A percentile compares a stretch with the other conserved stretches of the same genome.
These are phyloP conservation scores for Mugil cephalus DNA, from an alignment of 2,113 vertebrate species.

Conservation along the genomic window DNA sequence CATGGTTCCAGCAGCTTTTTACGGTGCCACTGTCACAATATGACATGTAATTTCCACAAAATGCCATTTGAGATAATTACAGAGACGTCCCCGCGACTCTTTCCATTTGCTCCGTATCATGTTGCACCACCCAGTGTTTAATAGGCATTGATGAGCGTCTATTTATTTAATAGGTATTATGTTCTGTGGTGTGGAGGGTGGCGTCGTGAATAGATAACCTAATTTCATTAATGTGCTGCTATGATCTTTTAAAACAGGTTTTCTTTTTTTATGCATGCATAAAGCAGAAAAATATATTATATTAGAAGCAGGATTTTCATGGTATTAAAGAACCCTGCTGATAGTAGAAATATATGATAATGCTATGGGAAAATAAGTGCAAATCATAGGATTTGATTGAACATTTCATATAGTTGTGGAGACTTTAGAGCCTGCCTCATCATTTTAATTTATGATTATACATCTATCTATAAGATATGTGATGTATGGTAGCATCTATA, in stretches of 20 bases:
- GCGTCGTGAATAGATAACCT: slow-evolving; percentile 1
- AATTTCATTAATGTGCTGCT: neutral
- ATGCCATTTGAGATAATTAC: slow-evolving; percentile 47
- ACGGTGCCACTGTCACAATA: slow-evolving; percentile 35
- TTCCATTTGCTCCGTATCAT: slow-evolving; percentile 27
- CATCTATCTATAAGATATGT: no score
- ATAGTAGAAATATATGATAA: no score
- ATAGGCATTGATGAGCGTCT: slow-evolving; percentile 19
- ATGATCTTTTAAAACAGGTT: no score
- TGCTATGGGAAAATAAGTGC: no score
- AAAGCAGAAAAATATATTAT: neutral
- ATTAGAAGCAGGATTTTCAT: neutral
- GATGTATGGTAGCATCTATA: no score
- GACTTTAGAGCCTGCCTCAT: no score
- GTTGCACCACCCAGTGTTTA: slow-evolving; percentile 20
- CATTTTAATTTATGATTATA: no score
- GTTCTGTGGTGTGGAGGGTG: neutral
- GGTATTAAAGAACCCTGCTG: no score
- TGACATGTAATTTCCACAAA: slow-evolving; percentile 58
- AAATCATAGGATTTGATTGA: no score
- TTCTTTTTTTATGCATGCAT: neutral
- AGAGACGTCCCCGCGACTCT: slow-evolving; percentile 3
- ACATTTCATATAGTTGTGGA: no score
- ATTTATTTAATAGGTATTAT: neutral
- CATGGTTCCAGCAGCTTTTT: slow-evolving; percentile 17